Percentiles rank a stretch among this genome's conserved stretches.
phyloP scores from a whole-genome alignment of 2,888 invertebrate genomes.

The Brachypalpus laphriformis region DNA sequence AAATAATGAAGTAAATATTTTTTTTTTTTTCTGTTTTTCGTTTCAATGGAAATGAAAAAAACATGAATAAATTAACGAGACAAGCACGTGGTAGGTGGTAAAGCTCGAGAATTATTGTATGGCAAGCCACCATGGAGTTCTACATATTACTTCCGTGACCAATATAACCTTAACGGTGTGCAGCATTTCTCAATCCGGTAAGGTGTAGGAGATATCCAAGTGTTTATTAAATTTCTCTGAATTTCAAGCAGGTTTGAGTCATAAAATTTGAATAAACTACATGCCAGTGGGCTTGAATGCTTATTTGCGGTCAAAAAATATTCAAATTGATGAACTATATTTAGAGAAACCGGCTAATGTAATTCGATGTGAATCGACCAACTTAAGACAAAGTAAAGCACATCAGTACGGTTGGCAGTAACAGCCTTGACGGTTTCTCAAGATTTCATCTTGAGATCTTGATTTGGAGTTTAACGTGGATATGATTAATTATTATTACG shows the following conservation, averaged over 20 bases:
- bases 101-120: not conserved
- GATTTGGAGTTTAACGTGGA: too few relatives aligned
- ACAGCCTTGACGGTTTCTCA: too few relatives aligned
- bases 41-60: not conserved
- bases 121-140: not conserved
- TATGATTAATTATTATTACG: too few relatives aligned
- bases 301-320: not conserved
- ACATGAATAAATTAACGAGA: constrained; percentile 13
- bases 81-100: not conserved
- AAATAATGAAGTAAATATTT: not conserved
- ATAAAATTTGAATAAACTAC: not conserved
- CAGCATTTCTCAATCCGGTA: not conserved
- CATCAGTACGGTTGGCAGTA: too few relatives aligned
- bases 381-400: not conserved
- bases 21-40: not conserved
- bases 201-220: not conserved
- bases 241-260: not conserved
- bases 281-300: not conserved
- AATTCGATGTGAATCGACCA: not conserved
- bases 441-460: too few relatives aligned
- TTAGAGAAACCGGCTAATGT: not conserved
- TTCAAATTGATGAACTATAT: not conserved
- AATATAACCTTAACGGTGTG: constrained; percentile 9
- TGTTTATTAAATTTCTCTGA: not conserved
- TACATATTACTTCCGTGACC: constrained; percentile 16